Base-by-base conservation (phyloP, 2,797 vertebrate species). In the Urophycis tenuis region DNA sequence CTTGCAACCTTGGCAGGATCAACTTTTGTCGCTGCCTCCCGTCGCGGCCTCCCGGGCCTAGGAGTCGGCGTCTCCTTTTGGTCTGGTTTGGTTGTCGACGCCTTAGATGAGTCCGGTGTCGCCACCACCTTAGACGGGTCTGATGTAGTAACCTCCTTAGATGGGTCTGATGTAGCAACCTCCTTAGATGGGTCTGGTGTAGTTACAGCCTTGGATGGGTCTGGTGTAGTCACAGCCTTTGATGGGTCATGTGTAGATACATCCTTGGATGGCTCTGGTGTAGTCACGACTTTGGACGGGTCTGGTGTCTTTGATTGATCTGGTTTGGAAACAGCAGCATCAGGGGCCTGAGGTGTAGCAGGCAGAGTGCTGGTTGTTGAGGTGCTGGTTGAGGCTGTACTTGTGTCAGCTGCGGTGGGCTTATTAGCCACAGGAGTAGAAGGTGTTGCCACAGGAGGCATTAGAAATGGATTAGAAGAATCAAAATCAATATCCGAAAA, bases 401-500 rank as follows among this genome's bases (percentile, higher is more conserved):
- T 67, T 71, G 33, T 64, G 15, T 84, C 81, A 33, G 80, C 72
- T 22, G 79, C 74, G 35, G 82, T 82, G n/a, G 60, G 25, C 60
- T 67, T 67, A 67, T 67, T 67, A 29, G 25, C 60, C 14, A 67
- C 25, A 25, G 60, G 60, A 67, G 60, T 67, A 10, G 3, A 67
- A 67, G 60, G 22, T 3, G 79, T 77, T 14, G 80, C 76, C 19
- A 45, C 49, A 3, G 83, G 78, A 77, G 73, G 81, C 29, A 35
- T 14, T 69, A 81, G 75, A 81, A 89, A 87, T 0, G 76, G 31
- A 60, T 84, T 78, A 17, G 85, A 34, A 0, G 77, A 49, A 30
- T 92, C 88, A 88, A 89, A 89, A 2, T 88, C 88, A 0, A 89
- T 81, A 80, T 91, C 94, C 76, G 89, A 88, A 71, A 92, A 91